These are phyloP conservation scores for Vesta saturnalis DNA, from an alignment of 2,888 invertebrate species.

Conservation along the genomic window DNA sequence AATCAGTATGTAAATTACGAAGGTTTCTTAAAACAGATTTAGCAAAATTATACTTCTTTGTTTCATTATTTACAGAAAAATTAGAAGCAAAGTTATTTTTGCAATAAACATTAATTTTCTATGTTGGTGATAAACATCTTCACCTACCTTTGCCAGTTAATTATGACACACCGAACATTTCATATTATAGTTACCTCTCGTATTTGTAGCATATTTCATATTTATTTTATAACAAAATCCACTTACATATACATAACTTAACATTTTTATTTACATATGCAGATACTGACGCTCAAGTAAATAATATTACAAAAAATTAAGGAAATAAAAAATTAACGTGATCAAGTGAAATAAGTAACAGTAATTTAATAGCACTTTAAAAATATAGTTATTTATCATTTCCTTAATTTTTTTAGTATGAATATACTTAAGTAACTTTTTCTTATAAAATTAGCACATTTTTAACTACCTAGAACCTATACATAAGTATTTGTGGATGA, in stretches of 20 bases:
- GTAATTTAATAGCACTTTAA: neutral
- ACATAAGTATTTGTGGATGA: constrained; percentile 13
- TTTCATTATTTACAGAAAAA: too few species aligned
- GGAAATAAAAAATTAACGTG: constrained; percentile 6
- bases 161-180: too few species aligned
- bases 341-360: neutral
- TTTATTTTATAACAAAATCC: constrained; percentile 35
- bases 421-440: neutral
- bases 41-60: too few species aligned
- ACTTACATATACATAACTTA: constrained; percentile 30
- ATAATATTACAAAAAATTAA: neutral
- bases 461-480: too few species aligned
- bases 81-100: too few species aligned
- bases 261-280: constrained; percentile 26
- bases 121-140: too few species aligned
- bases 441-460: constrained; percentile 7
- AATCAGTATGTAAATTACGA: too few species aligned
- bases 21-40: too few species aligned
- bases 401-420: constrained; percentile 2
- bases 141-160: too few species aligned
- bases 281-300: constrained; percentile 18
- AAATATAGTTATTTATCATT: constrained; percentile 11
- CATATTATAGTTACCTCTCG: too few species aligned
- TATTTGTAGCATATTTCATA: too few species aligned
- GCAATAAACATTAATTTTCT: too few species aligned